Percentiles rank a stretch among this genome's conserved stretches.
These are phyloP conservation scores for Piprites chloris DNA, from an alignment of 2,113 vertebrate genomes.

Conservation along the genomic window DNA sequence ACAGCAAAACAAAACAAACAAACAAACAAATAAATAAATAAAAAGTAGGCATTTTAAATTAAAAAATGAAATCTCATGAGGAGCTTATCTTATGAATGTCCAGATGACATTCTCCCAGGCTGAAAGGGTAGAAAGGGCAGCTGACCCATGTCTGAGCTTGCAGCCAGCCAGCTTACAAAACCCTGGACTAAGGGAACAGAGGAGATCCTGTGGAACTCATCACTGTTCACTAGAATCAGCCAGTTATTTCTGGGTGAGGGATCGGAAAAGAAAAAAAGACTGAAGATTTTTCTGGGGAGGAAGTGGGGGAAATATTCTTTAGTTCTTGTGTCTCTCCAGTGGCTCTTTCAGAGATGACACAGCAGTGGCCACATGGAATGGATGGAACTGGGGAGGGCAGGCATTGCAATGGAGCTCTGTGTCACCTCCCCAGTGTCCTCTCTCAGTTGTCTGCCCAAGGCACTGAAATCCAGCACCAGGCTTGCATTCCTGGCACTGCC, in stretches of 20 bases:
- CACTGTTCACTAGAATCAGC: not conserved
- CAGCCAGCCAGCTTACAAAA: not conserved
- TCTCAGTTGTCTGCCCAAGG: not conserved
- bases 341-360: not conserved
- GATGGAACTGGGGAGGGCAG: not conserved
- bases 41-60: not conserved
- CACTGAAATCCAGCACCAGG: not conserved
- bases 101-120: not conserved
- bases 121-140: not conserved
- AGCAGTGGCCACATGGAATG: not conserved
- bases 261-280: not conserved
- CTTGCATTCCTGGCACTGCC: not conserved
- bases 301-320: not conserved
- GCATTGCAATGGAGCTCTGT: not conserved
- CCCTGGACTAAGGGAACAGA: not conserved
- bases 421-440: not conserved
- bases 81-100: not conserved
- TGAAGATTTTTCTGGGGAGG: not conserved
- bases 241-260: not conserved
- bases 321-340: not conserved
- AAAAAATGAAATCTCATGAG: not conserved
- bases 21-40: not conserved
- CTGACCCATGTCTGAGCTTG: not conserved
- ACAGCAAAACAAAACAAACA: not conserved
- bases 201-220: not conserved